Conservation (phyloP, 2,113 vertebrate species). For the Trinectes maculatus region DNA sequence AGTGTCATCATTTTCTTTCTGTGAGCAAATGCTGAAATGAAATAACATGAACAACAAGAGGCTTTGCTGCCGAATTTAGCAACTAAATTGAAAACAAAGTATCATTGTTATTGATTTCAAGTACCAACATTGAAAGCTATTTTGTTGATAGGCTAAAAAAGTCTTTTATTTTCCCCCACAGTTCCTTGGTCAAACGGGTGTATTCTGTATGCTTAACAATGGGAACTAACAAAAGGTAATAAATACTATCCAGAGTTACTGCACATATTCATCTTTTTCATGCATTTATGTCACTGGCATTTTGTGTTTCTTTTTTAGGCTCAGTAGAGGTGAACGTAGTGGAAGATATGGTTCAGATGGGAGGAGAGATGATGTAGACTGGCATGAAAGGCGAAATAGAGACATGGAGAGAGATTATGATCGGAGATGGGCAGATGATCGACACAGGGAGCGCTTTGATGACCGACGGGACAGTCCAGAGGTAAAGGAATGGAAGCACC, state of each 20-base stretch:
- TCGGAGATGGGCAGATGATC: conserved; percentile 87
- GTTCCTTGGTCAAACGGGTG: neutral
- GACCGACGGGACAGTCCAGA: conserved; percentile 86
- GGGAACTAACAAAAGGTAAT: conserved; percentile 67
- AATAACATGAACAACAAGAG: too few relatives aligned
- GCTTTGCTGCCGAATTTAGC: too few relatives aligned
- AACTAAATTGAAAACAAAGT: too few relatives aligned
- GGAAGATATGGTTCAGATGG: conserved; percentile 91
- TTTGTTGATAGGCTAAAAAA: neutral
- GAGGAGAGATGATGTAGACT: conserved; percentile 86
- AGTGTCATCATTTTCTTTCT: too few relatives aligned
- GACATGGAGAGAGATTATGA: conserved; percentile 85
- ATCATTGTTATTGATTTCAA: too few relatives aligned
- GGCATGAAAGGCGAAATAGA: conserved; percentile 82
- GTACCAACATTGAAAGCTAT: too few relatives aligned
- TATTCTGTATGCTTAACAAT: conserved; percentile 23
- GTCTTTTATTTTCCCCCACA: conserved; percentile 10
- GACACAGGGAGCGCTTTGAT: conserved; percentile 86
- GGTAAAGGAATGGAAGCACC: conserved; percentile 38
- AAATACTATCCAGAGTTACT: neutral
- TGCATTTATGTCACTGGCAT: neutral
- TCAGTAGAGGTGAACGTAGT: conserved; percentile 89
- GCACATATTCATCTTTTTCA: neutral
- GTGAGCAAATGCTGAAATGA: too few relatives aligned
- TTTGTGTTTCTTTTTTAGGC: conserved; percentile 69